These are phyloP conservation scores for Microchrysa polita DNA, from an alignment of 2,888 invertebrate species.

Conservation along the genomic window DNA sequence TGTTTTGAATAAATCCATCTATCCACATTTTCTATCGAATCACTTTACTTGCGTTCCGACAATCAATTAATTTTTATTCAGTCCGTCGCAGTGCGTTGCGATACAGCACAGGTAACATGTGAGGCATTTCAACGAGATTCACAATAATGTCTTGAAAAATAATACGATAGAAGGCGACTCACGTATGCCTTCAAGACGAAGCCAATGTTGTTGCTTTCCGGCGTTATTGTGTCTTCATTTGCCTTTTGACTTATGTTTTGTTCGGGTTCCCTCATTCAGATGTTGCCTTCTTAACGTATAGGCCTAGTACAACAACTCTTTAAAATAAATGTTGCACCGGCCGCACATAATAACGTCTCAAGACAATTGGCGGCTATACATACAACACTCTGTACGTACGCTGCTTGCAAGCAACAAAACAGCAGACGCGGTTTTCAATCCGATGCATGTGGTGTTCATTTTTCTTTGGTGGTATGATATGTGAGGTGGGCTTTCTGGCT, in stretches of 20 bases:
- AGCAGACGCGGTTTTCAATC: not conserved
- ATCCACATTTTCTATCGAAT: too few species aligned
- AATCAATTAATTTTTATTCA: constrained; percentile 1
- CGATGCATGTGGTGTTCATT: not conserved
- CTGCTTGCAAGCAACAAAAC: too few species aligned
- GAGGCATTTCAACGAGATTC: constrained; percentile 16
- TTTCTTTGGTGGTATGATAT: constrained; percentile 18
- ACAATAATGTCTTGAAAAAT: constrained; percentile 22
- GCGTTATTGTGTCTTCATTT: not conserved
- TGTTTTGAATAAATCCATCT: too few species aligned
- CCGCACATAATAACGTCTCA: too few species aligned
- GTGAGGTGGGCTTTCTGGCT: constrained; percentile 27
- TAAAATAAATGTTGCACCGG: too few species aligned
- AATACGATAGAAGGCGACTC: not conserved
- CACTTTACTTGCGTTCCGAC: too few species aligned
- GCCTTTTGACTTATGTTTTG: not conserved
- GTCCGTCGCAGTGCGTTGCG: not conserved
- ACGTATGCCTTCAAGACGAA: constrained; percentile 9
- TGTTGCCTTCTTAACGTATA: too few species aligned
- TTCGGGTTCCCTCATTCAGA: not conserved
- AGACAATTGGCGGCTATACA: too few species aligned
- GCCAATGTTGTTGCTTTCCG: not conserved
- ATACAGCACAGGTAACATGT: constrained; percentile 33
- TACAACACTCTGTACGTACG: too few species aligned
- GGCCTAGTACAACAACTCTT: too few species aligned